phyloP scores from a whole-genome alignment of 2,113 vertebrate genomes.

The Thalassarche chlororhynchos region DNA sequence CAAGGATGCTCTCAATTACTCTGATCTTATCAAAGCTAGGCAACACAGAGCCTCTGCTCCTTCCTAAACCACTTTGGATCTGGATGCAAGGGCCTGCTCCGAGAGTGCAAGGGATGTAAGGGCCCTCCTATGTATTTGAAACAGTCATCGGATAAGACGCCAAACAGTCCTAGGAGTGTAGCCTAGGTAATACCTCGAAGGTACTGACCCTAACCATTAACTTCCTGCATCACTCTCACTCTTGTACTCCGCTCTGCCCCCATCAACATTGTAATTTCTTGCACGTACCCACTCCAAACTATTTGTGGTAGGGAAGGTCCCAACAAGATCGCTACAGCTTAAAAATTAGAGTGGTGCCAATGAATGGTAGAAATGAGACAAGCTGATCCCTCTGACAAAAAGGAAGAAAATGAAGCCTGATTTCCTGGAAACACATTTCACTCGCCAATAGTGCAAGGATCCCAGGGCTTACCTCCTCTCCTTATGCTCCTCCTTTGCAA shows the following conservation, averaged over 20 bases:
- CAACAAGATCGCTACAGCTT: not conserved
- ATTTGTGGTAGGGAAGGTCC: not conserved
- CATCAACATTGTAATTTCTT: not conserved
- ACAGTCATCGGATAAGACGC: rapidly evolving
- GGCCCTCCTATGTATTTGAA: not conserved
- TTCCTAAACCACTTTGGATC: not conserved
- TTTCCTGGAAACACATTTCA: not conserved
- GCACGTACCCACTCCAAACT: not conserved
- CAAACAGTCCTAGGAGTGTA: not conserved
- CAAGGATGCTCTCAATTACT: not conserved
- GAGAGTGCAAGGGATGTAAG: not conserved
- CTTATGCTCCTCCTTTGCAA: not conserved
- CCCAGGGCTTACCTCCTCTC: not conserved
- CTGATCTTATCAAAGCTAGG: not conserved
- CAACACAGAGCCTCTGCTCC: not conserved
- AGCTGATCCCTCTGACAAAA: not conserved
- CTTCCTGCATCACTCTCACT: not conserved
- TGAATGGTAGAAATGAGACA: not conserved
- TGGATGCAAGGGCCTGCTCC: not conserved
- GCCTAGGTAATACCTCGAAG: not conserved
- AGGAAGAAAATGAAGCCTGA: not conserved
- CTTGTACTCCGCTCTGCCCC: not conserved
- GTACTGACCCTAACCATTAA: not conserved
- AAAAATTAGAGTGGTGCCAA: not conserved
- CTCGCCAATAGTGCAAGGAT: not conserved